Evolutionary conservation across 2,888 invertebrate genomes (phyloP).

Genomic region (Autographa pulchrina): DNA sequence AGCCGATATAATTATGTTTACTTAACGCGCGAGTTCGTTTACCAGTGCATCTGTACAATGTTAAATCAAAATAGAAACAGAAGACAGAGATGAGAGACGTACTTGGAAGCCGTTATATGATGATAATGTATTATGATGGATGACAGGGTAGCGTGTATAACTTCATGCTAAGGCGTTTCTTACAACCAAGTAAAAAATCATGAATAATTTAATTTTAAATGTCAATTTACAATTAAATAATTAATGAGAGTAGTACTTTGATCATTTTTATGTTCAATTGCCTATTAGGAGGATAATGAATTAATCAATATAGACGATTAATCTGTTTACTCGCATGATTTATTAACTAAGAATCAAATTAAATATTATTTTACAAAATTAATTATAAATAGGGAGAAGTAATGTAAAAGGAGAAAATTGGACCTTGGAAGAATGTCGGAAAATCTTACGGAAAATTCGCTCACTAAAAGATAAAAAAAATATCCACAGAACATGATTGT

Average conservation of each 20-base stretch:
- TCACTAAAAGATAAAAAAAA: not conserved
- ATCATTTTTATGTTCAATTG: not conserved
- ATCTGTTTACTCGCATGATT: not conserved
- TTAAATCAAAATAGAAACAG: slow-evolving; percentile 64
- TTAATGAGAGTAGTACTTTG: not conserved
- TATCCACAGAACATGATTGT: not conserved
- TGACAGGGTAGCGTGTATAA: not conserved
- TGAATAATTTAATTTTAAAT: not conserved
- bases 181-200: not conserved
- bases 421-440: too few relatives aligned
- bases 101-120: slow-evolving; percentile 34
- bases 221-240: not conserved
- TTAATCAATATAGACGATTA: not conserved
- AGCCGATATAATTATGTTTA: slow-evolving; percentile 63
- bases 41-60: slow-evolving; percentile 68
- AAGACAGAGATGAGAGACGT: slow-evolving; percentile 55
- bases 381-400: too few relatives aligned
- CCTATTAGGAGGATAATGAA: not conserved
- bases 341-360: not conserved
- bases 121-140: slow-evolving; percentile 12
- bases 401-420: too few relatives aligned
- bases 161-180: not conserved
- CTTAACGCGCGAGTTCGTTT: slow-evolving; percentile 64
- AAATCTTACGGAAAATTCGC: too few relatives aligned
- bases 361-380: not conserved